Conservation (phyloP, 2,113 vertebrate species). For the Irena cyanogastra region DNA sequence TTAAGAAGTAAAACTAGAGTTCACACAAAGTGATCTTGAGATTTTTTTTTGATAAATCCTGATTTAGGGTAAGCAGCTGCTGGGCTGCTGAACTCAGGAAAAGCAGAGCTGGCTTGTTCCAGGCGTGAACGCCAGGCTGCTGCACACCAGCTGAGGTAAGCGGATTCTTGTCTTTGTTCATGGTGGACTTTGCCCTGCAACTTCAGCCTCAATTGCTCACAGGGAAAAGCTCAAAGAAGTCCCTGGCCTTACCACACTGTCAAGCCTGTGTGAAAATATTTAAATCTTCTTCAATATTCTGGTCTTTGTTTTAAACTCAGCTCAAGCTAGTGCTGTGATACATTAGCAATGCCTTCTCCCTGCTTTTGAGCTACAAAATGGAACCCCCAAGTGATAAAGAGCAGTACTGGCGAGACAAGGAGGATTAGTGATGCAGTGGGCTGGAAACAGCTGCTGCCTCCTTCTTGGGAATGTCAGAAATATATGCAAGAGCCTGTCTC, state of each 20-base stretch:
- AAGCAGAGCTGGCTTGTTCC: not conserved
- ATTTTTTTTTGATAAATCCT: not conserved
- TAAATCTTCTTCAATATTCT: not conserved
- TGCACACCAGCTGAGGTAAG: constrained; percentile 7
- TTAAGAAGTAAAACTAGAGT: not conserved
- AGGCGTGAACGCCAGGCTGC: not conserved
- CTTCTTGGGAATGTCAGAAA: not conserved
- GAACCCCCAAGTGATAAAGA: not conserved
- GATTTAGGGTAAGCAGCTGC: not conserved
- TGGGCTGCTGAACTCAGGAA: not conserved
- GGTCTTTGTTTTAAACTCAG: not conserved
- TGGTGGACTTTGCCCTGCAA: not conserved
- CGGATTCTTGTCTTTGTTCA: constrained; percentile 22
- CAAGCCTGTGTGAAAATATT: not conserved
- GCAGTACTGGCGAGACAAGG: not conserved
- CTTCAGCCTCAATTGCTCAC: not conserved
- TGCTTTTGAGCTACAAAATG: not conserved
- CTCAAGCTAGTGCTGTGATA: not conserved
- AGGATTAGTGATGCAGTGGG: not conserved
- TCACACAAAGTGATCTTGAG: not conserved
- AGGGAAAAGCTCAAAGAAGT: not conserved
- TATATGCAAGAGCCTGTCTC: not conserved
- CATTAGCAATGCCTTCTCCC: not conserved
- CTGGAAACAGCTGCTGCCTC: constrained; percentile 31
- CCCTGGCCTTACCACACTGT: not conserved